Percentiles rank a stretch among this genome's conserved stretches.
Conservation (phyloP, 2,797 vertebrate species). For the Cryptoblepharus egeriae region DNA sequence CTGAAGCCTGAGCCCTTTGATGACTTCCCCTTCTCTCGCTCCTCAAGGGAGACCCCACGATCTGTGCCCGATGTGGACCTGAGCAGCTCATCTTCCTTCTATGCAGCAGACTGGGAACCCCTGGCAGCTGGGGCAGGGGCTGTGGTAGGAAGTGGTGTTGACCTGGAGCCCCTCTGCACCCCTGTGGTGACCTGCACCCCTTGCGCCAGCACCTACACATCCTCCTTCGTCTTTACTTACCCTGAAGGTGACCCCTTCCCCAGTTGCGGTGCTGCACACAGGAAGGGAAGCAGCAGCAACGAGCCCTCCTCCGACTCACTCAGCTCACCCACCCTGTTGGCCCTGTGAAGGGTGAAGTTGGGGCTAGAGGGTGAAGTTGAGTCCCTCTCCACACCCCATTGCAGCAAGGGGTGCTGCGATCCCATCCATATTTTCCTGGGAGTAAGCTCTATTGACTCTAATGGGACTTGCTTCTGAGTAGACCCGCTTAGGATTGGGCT, state of each 20-base stretch:
- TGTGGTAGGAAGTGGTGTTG: slow-evolving; percentile 69
- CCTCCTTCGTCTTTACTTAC: slow-evolving; percentile 94
- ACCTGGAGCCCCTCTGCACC: slow-evolving; percentile 95
- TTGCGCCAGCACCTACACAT: slow-evolving; percentile 88
- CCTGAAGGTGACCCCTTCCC: slow-evolving; percentile 90
- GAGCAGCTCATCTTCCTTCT: slow-evolving; percentile 88
- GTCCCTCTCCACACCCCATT: slow-evolving; percentile 47
- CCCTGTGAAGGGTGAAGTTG: slow-evolving; percentile 93
- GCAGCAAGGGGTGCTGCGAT: not conserved
- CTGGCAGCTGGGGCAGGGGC: slow-evolving; percentile 72
- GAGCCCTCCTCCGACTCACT: slow-evolving; percentile 96
- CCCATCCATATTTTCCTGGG: no score
- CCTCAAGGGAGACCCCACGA: slow-evolving; percentile 84
- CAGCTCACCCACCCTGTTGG: slow-evolving; percentile 95
- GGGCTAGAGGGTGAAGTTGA: no score
- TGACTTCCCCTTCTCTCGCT: slow-evolving; percentile 85
- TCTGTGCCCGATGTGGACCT: slow-evolving; percentile 95
- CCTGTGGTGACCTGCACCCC: slow-evolving; percentile 96
- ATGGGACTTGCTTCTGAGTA: no score
- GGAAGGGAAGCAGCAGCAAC: slow-evolving; percentile 91
- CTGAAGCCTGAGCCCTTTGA: slow-evolving; percentile 93
- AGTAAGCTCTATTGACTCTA: no score
- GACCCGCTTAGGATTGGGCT: slow-evolving; percentile 44
- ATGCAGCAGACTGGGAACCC: slow-evolving; percentile 96
- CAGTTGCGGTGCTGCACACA: slow-evolving; percentile 86